Evolutionary conservation across 2,113 vertebrate species (phyloP).

Genomic region (Brachirus orientalis): DNA sequence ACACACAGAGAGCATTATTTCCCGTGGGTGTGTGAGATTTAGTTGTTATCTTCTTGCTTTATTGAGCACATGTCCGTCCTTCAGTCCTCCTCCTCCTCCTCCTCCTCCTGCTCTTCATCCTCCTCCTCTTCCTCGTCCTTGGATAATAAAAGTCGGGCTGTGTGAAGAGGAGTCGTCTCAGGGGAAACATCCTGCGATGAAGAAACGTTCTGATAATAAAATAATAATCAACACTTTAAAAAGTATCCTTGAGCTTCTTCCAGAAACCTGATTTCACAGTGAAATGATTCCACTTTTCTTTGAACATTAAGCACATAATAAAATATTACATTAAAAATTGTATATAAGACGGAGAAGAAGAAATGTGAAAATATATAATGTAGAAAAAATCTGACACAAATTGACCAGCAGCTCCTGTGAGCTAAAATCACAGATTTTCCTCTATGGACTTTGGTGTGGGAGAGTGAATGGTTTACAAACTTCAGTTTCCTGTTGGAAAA

Average conservation of each 20-base stretch:
- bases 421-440: too few species aligned
- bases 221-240: constrained; percentile 43
- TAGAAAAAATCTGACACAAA: too few species aligned
- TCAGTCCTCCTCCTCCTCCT: constrained; percentile 19
- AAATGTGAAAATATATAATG: too few species aligned
- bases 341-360: too few species aligned
- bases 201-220: constrained; percentile 23
- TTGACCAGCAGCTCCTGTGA: too few species aligned
- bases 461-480: too few species aligned
- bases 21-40: constrained; percentile 36
- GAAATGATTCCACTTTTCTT: background rate
- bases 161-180: constrained; percentile 34
- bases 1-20: too few species aligned
- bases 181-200: constrained; percentile 9
- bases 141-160: constrained; percentile 25
- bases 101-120: constrained; percentile 22
- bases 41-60: constrained; percentile 8
- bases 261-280: background rate
- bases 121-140: too few species aligned
- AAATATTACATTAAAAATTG: background rate
- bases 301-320: background rate
- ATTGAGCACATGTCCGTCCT: constrained; percentile 30
- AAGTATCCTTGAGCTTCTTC: constrained; percentile 31
- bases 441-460: too few species aligned
- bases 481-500: too few species aligned